A percentile compares a stretch with the other conserved stretches of the same genome.
These are phyloP conservation scores for Nannoperca obscura DNA, from an alignment of 2,797 vertebrate species.

Conservation along the genomic window DNA sequence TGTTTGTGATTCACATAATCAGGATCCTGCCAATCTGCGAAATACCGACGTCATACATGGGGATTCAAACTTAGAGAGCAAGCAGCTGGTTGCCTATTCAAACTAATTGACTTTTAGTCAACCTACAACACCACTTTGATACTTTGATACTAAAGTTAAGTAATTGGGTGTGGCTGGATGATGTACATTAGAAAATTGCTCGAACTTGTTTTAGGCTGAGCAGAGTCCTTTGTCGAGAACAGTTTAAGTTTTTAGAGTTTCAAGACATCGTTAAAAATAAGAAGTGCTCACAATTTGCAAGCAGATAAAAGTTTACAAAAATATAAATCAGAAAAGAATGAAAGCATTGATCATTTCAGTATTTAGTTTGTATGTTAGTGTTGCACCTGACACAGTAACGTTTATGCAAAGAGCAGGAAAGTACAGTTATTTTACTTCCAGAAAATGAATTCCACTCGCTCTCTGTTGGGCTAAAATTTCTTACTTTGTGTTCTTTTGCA, in stretches of 20 bases:
- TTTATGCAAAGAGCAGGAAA: not conserved
- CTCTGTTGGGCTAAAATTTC: not conserved
- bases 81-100: constrained; percentile 15
- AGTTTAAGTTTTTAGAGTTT: not conserved
- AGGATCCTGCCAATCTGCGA: constrained; percentile 12
- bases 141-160: constrained; percentile 8
- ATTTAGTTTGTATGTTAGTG: not conserved
- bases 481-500: constrained; percentile 13
- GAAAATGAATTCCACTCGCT: not conserved
- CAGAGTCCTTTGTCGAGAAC: not conserved
- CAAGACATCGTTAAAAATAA: too few species aligned
- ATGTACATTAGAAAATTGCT: not conserved
- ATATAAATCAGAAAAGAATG: not conserved
- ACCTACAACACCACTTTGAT: not conserved
- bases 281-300: not conserved
- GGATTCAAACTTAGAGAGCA: not conserved
- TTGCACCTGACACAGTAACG: too few species aligned
- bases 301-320: too few species aligned
- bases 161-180: not conserved
- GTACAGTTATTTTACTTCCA: not conserved
- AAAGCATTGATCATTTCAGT: not conserved
- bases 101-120: not conserved
- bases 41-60: constrained; percentile 11
- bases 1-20: constrained; percentile 28
- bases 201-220: not conserved